Percentiles rank a stretch among this genome's conserved stretches.
phyloP scores from a whole-genome alignment of 2,797 vertebrate genomes.

The Enteromius argenteus region DNA sequence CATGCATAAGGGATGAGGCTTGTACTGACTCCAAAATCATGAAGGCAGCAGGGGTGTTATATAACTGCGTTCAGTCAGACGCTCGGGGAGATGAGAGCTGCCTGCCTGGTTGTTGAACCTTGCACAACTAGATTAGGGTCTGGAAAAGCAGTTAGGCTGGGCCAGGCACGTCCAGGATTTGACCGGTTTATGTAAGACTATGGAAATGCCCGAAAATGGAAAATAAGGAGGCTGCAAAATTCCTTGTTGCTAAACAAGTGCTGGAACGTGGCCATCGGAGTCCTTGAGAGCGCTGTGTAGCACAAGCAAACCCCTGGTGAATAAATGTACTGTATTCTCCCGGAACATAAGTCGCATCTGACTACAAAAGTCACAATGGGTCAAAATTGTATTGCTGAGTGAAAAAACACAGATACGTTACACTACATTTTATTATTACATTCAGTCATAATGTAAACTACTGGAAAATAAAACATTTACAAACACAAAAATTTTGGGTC shows the following conservation, averaged over 20 bases:
- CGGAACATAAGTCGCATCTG: not conserved
- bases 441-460: not conserved
- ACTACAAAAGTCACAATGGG: not conserved
- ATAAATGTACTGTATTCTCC: not conserved
- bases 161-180: conserved; percentile 36
- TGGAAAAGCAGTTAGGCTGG: conserved; percentile 35
- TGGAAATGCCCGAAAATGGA: conserved; percentile 41
- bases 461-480: not conserved
- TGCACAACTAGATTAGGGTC: conserved; percentile 48
- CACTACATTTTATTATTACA: not conserved
- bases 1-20: conserved; percentile 55
- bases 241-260: conserved; percentile 34
- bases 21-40: conserved; percentile 52
- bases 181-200: conserved; percentile 42
- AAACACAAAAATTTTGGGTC: not conserved
- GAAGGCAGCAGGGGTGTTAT: conserved; percentile 49
- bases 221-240: conserved; percentile 33
- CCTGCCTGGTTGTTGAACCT: conserved; percentile 54
- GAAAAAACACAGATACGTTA: not conserved
- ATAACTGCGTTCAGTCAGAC: conserved; percentile 58
- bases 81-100: conserved; percentile 38
- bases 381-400: not conserved
- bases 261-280: not conserved
- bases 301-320: not conserved
- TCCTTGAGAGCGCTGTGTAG: not conserved